Evolutionary conservation across 2,888 invertebrate genomes (phyloP).

Genomic region (Nipponacmea schrenckii): DNA sequence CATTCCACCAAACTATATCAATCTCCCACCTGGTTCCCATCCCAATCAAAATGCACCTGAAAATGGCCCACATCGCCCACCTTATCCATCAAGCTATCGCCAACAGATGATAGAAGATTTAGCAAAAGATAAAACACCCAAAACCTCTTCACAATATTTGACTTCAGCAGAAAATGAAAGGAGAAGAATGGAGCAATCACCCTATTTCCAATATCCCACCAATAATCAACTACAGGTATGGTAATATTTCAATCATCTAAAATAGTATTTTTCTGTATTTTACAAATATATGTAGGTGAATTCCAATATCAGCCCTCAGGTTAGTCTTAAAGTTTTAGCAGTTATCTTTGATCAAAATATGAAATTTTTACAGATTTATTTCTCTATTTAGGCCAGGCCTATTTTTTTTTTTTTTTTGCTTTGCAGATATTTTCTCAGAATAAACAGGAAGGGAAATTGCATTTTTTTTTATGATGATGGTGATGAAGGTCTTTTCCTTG

Average conservation of each 20-base stretch:
- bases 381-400: too few species aligned
- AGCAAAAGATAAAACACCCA: slow-evolving; percentile 56
- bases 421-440: too few species aligned
- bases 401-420: too few species aligned
- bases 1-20: slow-evolving; percentile 52
- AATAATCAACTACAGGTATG: slow-evolving; percentile 29
- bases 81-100: slow-evolving; percentile 56
- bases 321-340: too few species aligned
- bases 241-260: neutral
- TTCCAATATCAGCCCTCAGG: too few species aligned
- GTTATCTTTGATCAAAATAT: too few species aligned
- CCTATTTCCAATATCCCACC: slow-evolving; percentile 62
- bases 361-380: too few species aligned
- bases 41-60: slow-evolving; percentile 18
- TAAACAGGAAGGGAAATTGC: too few species aligned
- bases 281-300: too few species aligned
- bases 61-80: slow-evolving; percentile 53
- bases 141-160: slow-evolving; percentile 50
- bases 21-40: slow-evolving; percentile 29
- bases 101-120: slow-evolving; percentile 57
- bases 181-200: slow-evolving; percentile 50
- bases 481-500: too few species aligned
- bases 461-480: too few species aligned
- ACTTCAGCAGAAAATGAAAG: slow-evolving; percentile 47
- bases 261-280: too few species aligned